A percentile compares a stretch with the other conserved stretches of the same genome.
phyloP scores from a whole-genome alignment of 2,888 invertebrate species.

The Folsomia candida region DNA sequence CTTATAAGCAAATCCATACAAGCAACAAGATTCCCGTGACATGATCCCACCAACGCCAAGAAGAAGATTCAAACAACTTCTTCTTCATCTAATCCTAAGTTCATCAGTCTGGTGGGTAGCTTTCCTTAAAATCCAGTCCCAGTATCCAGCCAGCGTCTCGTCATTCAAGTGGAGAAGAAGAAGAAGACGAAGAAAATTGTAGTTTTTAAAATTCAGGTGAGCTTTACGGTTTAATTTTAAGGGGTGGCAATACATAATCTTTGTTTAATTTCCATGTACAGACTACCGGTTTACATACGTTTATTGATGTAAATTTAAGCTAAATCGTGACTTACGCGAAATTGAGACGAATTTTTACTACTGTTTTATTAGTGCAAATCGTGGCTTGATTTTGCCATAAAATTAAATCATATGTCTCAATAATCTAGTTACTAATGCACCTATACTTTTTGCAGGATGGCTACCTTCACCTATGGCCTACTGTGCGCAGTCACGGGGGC shows the following conservation, averaged over 20 bases:
- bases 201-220: neutral
- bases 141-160: neutral
- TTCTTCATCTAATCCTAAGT: slow-evolving; percentile 1
- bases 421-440: too few relatives aligned
- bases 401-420: neutral
- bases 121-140: neutral
- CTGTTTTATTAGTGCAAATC: neutral
- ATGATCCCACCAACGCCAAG: neutral
- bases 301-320: neutral
- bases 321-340: neutral
- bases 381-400: neutral
- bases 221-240: neutral
- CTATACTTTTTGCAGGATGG: slow-evolving; percentile 29
- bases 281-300: too few relatives aligned
- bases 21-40: neutral
- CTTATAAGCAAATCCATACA: neutral
- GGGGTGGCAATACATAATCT: too few relatives aligned
- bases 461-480: slow-evolving; percentile 28
- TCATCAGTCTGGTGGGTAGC: neutral
- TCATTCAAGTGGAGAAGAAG: neutral
- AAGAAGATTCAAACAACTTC: too few relatives aligned
- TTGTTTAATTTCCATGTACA: neutral
- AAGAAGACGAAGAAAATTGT: too few relatives aligned
- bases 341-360: neutral
- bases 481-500: slow-evolving; percentile 23